Evolutionary conservation across 2,797 vertebrate genomes (phyloP).

Genomic region (Eidolon dupreanum): DNA sequence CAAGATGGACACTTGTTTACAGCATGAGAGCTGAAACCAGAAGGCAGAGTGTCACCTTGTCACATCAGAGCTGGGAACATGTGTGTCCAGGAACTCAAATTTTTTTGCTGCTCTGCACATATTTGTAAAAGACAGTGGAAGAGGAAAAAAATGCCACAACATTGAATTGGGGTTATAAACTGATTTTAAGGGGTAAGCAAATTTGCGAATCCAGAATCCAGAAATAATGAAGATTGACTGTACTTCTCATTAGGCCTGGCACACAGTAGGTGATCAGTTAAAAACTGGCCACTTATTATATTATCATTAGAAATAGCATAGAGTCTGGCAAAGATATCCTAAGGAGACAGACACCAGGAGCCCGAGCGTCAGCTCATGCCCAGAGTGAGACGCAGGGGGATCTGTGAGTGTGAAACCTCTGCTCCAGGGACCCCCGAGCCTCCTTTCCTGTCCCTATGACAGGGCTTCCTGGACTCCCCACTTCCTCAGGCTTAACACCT

Average conservation of each 20-base stretch:
- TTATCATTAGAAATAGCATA: neutral
- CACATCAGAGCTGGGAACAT: neutral
- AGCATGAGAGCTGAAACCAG: neutral
- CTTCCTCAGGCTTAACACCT: neutral
- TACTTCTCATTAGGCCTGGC: neutral
- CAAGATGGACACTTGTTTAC: neutral
- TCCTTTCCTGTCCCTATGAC: neutral
- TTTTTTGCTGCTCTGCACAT: neutral
- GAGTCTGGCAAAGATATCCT: neutral
- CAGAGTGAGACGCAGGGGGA: too few species aligned
- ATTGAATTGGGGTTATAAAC: neutral
- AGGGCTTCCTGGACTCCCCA: neutral
- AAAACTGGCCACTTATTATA: neutral
- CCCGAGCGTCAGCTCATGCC: neutral
- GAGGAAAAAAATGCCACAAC: neutral
- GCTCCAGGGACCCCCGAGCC: neutral
- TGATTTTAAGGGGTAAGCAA: neutral
- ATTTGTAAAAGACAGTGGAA: neutral
- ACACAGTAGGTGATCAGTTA: neutral
- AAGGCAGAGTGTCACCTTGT: neutral
- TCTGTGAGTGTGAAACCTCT: neutral
- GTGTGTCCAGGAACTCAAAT: fast-evolving
- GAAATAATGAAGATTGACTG: neutral
- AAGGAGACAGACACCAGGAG: neutral
- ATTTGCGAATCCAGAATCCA: neutral